A percentile compares a stretch with the other conserved stretches of the same genome.
Conservation (phyloP, 2,888 invertebrate genomes). For the Coenonympha arcania region DNA sequence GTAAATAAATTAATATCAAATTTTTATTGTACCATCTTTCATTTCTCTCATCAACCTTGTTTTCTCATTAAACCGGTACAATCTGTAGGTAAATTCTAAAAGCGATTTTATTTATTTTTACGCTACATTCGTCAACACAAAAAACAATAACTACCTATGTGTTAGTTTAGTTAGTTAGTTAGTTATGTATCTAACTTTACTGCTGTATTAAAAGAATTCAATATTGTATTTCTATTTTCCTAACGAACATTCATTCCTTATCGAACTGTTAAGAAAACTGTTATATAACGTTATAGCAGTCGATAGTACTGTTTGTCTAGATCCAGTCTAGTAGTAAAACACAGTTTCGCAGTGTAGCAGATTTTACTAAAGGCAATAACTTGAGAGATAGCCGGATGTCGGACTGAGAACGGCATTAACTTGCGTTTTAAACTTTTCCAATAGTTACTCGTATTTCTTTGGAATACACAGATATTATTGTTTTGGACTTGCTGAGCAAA, state of each 20-base stretch:
- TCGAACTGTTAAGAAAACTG: not conserved
- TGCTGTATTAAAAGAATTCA: not conserved
- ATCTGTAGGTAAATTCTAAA: too few relatives aligned
- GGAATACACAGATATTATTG: conserved; percentile 4
- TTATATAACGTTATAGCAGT: not conserved
- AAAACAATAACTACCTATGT: too few relatives aligned
- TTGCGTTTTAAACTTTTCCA: conserved; percentile 26
- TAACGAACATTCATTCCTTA: not conserved
- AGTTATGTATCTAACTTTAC: too few relatives aligned
- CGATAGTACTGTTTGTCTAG: conserved; percentile 18
- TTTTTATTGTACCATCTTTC: too few relatives aligned
- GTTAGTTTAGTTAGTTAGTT: too few relatives aligned
- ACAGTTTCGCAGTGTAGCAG: conserved; percentile 18
- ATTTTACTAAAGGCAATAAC: conserved; percentile 32
- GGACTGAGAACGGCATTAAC: conserved; percentile 20
- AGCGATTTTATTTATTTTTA: too few relatives aligned
- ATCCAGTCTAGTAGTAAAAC: conserved; percentile 20
- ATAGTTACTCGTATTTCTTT: conserved; percentile 21
- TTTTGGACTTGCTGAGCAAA: not conserved
- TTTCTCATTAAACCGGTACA: too few relatives aligned
- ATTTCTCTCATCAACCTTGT: too few relatives aligned
- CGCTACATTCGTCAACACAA: too few relatives aligned
- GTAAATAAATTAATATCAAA: too few relatives aligned
- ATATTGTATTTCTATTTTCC: too few relatives aligned
- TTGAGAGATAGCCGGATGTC: conserved; percentile 24